Evolutionary conservation across 2,113 vertebrate genomes (phyloP).

Genomic region (Rissa tridactyla): DNA sequence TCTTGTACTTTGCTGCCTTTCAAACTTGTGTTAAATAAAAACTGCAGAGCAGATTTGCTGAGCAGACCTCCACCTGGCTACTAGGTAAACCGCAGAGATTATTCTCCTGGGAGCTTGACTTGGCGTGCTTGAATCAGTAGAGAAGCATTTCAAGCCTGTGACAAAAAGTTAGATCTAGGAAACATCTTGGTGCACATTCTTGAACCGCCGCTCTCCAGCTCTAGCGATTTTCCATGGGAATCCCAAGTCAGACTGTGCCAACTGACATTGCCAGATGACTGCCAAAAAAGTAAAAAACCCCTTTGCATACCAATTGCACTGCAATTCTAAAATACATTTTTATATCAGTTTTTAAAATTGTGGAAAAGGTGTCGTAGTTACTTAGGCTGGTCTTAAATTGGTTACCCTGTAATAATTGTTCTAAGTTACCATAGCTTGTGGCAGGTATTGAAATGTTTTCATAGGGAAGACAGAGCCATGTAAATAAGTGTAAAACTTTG

Average conservation of each 20-base stretch:
- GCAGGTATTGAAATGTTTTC: neutral
- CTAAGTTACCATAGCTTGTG: neutral
- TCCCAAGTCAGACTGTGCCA: neutral
- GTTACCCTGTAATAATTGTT: neutral
- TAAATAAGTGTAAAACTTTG: conserved; percentile 96
- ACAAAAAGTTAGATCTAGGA: neutral
- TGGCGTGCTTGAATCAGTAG: neutral
- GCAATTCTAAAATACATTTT: conserved; percentile 30
- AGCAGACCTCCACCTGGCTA: neutral
- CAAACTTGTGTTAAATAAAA: neutral
- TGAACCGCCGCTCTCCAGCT: neutral
- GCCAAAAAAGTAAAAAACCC: neutral
- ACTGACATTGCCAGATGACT: neutral
- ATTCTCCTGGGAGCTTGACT: fast-evolving
- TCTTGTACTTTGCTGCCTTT: neutral
- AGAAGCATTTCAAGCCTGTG: fast-evolving
- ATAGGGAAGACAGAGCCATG: conserved; percentile 84
- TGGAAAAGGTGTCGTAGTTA: neutral
- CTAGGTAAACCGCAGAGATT: neutral
- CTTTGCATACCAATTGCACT: neutral
- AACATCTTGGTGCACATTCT: neutral
- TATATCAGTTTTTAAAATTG: neutral
- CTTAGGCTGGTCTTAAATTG: neutral
- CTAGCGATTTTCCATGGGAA: neutral
- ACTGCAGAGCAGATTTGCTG: neutral